Evolutionary conservation across 2,113 vertebrate species (phyloP), one percentile per base, ranked within the genome.

Genomic region (Anguilla japonica): DNA sequence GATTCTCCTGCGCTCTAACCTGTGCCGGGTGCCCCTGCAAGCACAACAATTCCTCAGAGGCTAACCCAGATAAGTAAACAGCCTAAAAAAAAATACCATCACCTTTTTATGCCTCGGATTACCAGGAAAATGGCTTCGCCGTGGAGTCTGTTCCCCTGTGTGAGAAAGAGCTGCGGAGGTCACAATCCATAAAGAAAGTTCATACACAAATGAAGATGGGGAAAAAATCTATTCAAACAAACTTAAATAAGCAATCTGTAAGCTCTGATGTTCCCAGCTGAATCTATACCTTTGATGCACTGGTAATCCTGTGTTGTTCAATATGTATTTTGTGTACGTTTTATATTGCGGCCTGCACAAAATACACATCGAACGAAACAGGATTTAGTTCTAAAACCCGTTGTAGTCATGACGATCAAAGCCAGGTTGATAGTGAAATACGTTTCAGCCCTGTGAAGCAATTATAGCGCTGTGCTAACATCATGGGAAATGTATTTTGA

Each of bases 51-150:
- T 53, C 29, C 50, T 57, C 82, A 60, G 34, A 60, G 82, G 82
- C 63, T 53, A 83, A 60, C 40, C 56, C 53, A 83, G 82, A 29
- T 83, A 83, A 83, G n/a, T 83, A 56, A 57, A 83, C 34, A 60
- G 34, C 29, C 29, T 40, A 63, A 53, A 40, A 53, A 40, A 83
- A 83, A 60, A 83, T 83, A 26, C 40, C 82, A 63, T 16, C 50
- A 5, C 63, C 82, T 29, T 34, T 83, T 56, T 83, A 3, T 41
- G 29, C 82, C 50, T n/a, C 39, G 29, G n/a, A 5, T 40, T 18
- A 7, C 82, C 82, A 60, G 50, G 14, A 39, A 60, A 83, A 83
- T 39, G 50, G 34, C 57, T 56, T 60, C 15, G 4, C 56, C 39
- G 29, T 40, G 29, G 53, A 60, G 20, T 22, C 34, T 29, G 57